Evolutionary conservation across 1,140 invertebrate species (phyloP).

Genomic region (roundworm (Caenorhabditis elegans)): DNA sequence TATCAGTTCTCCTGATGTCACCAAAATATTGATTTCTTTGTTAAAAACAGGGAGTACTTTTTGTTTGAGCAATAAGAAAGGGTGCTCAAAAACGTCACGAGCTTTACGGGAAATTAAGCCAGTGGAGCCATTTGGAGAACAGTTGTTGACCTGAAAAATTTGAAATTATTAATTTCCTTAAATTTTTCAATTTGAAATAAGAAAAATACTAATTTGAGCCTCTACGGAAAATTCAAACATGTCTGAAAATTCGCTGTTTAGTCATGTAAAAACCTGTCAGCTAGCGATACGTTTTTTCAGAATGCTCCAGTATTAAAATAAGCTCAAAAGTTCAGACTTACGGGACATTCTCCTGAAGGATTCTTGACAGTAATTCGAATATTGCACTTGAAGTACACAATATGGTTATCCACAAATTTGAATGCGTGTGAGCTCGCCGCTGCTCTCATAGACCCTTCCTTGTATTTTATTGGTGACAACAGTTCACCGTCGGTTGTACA

Average conservation of each 20-base stretch:
- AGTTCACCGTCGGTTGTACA: conserved; percentile 1
- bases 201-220: too few species aligned
- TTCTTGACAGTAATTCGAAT: neutral
- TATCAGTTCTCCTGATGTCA: neutral
- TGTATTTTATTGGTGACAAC: neutral
- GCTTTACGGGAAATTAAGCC: neutral
- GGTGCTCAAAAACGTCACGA: neutral
- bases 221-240: too few species aligned
- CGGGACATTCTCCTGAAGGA: neutral
- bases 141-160: neutral
- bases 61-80: neutral
- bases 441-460: conserved; percentile 2
- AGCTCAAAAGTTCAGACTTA: neutral
- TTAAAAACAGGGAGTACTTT: neutral
- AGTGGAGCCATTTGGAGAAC: neutral
- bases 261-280: too few species aligned
- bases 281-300: too few species aligned
- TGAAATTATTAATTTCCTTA: too few species aligned
- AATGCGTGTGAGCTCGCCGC: conserved; percentile 2
- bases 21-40: neutral
- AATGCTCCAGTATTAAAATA: too few species aligned
- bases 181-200: too few species aligned
- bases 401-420: conserved; percentile 11
- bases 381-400: conserved; percentile 7
- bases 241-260: too few species aligned